Conservation (phyloP, 2,797 vertebrate genomes). For the Leuciscus waleckii region DNA sequence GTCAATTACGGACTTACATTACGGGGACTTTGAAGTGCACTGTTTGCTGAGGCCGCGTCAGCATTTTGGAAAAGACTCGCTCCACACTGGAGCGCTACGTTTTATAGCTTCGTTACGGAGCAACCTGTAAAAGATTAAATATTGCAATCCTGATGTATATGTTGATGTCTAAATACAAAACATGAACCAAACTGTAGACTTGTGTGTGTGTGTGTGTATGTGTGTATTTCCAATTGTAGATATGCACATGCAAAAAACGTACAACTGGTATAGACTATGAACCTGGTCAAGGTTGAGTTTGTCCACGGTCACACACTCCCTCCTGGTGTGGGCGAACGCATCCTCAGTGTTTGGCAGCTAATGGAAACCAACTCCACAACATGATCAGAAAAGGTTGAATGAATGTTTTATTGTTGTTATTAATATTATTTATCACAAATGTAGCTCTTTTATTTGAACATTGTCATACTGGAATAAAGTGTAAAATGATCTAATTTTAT, state of each 20-base stretch:
- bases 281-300: constrained; percentile 69
- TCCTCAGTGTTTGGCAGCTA: constrained; percentile 94
- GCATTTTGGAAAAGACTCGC: constrained; percentile 78
- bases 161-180: constrained; percentile 76
- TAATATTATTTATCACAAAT: constrained; percentile 99
- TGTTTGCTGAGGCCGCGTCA: constrained; percentile 86
- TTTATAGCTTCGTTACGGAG: constrained; percentile 97
- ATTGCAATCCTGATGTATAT: constrained; percentile 80
- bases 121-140: constrained; percentile 82
- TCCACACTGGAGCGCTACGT: constrained; percentile 93
- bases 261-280: constrained; percentile 72
- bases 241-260: constrained; percentile 74
- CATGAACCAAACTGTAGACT: constrained; percentile 80
- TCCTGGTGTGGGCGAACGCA: constrained; percentile 87
- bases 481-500: constrained; percentile 99
- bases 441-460: constrained; percentile 91
- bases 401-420: constrained; percentile 81
- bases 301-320: constrained; percentile 84
- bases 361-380: constrained; percentile 75
- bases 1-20: constrained; percentile 74
- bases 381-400: constrained; percentile 86
- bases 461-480: constrained; percentile 99
- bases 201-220: constrained; percentile 65
- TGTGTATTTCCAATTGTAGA: constrained; percentile 67
- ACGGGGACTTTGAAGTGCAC: constrained; percentile 86